Percentiles rank a stretch among this genome's conserved stretches.
Evolutionary conservation across 2,888 invertebrate genomes (phyloP).

Genomic region (Sympetrum striolatum): DNA sequence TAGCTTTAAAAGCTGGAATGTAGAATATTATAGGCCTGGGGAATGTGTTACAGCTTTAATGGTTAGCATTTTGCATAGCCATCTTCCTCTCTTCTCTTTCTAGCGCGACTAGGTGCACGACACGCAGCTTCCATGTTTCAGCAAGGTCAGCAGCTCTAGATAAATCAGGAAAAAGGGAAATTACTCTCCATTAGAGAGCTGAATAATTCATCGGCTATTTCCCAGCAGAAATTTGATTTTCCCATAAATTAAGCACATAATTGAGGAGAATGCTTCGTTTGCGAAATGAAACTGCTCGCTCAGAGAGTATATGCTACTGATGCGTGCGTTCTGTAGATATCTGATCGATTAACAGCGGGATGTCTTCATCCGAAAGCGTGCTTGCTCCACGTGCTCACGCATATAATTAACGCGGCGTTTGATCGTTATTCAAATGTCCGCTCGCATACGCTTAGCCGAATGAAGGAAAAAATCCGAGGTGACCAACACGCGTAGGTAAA

Average conservation of each 20-base stretch:
- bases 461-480: no score
- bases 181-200: neutral
- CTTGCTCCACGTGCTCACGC: neutral
- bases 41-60: no score
- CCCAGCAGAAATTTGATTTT: neutral
- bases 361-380: neutral
- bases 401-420: neutral
- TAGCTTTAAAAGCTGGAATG: no score
- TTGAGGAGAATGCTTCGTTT: neutral
- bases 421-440: no score
- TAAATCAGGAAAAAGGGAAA: neutral
- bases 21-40: no score
- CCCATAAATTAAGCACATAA: conserved; percentile 4
- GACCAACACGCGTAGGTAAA: no score
- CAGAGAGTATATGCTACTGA: neutral
- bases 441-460: no score
- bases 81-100: neutral
- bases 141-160: neutral
- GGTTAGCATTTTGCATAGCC: no score
- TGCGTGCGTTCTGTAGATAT: neutral
- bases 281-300: neutral
- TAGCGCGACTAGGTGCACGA: neutral
- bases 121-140: neutral
- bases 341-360: neutral
- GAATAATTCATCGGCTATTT: conserved; percentile 19